Conservation (phyloP, 2,888 invertebrate genomes). For the Agrotis exclamationis region DNA sequence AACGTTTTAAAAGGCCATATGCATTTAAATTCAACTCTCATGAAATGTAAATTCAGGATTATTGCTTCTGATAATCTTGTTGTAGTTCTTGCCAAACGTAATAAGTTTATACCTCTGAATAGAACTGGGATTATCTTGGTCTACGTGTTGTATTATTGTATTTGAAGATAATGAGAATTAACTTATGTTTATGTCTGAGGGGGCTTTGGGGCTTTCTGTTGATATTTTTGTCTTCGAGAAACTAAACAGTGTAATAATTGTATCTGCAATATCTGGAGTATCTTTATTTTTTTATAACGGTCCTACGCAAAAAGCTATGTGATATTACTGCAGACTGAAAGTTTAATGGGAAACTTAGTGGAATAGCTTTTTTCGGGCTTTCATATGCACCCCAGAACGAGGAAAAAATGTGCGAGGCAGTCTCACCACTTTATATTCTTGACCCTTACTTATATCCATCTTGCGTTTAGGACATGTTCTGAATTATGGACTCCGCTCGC, state of each 20-base stretch:
- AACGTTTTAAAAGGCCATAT: constrained; percentile 47
- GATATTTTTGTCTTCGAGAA: background rate
- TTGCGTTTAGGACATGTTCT: constrained; percentile 32
- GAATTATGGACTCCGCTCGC: constrained; percentile 39
- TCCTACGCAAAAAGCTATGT: background rate
- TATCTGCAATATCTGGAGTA: background rate
- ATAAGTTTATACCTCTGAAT: constrained; percentile 48
- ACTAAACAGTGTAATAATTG: background rate
- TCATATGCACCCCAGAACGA: constrained; percentile 1
- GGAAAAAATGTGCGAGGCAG: background rate
- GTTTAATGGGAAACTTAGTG: background rate
- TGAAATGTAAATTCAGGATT: constrained; percentile 53
- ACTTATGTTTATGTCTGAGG: constrained; percentile 23
- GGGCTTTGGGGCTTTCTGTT: background rate
- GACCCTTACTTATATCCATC: constrained; percentile 30
- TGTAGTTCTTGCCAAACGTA: constrained; percentile 40
- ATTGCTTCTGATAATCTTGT: constrained; percentile 56
- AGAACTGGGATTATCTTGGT: constrained; percentile 41
- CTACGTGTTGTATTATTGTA: constrained; percentile 44
- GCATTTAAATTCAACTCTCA: constrained; percentile 57
- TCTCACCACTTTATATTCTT: constrained; percentile 20
- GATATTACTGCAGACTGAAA: background rate
- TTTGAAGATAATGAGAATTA: constrained; percentile 24
- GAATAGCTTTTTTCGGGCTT: background rate
- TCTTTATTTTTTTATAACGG: background rate